phyloP scores from a whole-genome alignment of 2,113 vertebrate species.

The Ctenomys sociabilis region DNA sequence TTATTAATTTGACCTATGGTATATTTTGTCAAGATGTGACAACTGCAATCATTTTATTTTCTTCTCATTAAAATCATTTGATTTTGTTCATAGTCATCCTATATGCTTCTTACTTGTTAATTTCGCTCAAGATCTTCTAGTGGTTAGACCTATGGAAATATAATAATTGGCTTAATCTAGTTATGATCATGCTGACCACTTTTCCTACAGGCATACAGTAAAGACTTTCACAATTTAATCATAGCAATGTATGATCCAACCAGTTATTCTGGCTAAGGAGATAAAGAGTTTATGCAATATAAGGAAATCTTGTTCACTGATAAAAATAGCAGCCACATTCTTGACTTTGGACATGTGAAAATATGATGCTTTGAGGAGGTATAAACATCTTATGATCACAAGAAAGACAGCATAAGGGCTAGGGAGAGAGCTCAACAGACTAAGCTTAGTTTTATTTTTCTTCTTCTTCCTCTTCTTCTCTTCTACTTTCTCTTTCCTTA shows the following conservation, averaged over 20 bases:
- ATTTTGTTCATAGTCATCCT: neutral
- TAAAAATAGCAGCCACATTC: neutral
- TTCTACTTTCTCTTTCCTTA: no score
- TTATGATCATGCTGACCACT: neutral
- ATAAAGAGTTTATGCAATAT: neutral
- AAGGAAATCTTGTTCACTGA: neutral
- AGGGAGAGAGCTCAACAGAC: no score
- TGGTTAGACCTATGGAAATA: neutral
- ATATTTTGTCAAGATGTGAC: neutral
- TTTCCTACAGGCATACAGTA: neutral
- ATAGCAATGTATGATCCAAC: neutral
- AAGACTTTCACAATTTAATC: neutral
- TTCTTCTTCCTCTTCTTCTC: no score
- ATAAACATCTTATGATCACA: neutral
- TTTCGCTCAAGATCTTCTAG: neutral
- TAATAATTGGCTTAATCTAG: neutral
- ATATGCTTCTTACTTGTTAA: neutral
- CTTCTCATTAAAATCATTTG: neutral
- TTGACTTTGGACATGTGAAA: neutral
- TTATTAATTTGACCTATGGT: neutral
- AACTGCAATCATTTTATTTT: neutral
- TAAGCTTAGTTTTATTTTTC: no score
- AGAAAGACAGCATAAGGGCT: neutral
- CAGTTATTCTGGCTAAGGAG: neutral
- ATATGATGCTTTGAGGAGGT: neutral